Conservation (phyloP, 2,797 vertebrate species). For the Enteromius trimaculatus region DNA sequence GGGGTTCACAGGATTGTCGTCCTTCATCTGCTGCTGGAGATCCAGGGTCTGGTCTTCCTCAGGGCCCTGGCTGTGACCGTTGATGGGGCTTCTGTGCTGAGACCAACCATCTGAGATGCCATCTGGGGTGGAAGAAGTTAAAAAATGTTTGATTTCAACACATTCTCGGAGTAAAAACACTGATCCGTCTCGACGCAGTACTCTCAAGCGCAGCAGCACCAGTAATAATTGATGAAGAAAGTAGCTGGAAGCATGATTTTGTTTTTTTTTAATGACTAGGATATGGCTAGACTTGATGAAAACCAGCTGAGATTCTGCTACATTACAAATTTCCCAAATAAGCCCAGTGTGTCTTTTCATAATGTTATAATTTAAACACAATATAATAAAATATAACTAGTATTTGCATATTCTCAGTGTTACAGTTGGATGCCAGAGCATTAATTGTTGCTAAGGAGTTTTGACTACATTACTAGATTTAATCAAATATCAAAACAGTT, state of each 20-base stretch:
- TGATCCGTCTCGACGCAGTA: background rate
- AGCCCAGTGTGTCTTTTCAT: background rate
- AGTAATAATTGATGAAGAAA: slow-evolving; percentile 28
- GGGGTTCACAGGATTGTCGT: slow-evolving; percentile 61
- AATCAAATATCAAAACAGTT: background rate
- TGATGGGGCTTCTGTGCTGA: slow-evolving; percentile 64
- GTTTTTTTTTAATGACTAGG: background rate
- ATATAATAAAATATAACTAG: background rate
- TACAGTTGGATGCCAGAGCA: background rate
- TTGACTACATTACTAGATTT: background rate
- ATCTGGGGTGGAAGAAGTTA: slow-evolving; percentile 56
- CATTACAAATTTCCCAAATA: background rate
- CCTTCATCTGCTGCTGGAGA: slow-evolving; percentile 57
- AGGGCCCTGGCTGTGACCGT: slow-evolving; percentile 72
- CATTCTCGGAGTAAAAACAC: background rate
- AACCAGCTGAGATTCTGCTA: background rate
- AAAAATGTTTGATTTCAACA: background rate
- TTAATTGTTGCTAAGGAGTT: background rate
- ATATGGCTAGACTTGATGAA: background rate
- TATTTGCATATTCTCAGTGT: background rate
- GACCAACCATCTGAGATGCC: slow-evolving; percentile 58
- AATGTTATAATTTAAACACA: background rate
- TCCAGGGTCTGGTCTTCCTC: slow-evolving; percentile 65
- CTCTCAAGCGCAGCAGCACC: background rate
- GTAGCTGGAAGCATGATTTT: slow-evolving; percentile 24